Base-by-base conservation (phyloP, 2,113 vertebrate genomes). In the Carassius auratus region DNA sequence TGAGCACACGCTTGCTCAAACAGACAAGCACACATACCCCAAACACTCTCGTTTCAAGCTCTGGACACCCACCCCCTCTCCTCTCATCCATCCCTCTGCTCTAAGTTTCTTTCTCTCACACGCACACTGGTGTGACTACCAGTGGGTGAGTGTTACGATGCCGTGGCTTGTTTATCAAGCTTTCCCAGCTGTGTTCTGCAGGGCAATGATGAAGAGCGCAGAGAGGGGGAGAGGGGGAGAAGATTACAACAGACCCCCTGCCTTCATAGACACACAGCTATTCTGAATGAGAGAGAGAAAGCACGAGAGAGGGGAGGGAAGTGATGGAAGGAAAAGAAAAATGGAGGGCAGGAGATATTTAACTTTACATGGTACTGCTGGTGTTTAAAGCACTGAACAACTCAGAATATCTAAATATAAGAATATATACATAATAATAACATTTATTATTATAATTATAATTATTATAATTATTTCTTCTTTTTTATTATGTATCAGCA, bases 101-200 rank as follows among this genome's bases (percentile, higher is more conserved):
- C 84, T 33, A 61, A 57, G 66, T 71, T 69, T 71, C 79, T 71
- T 36, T n/a, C 86, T 64, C 86, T 68, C 84, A 57, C 82, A 86
- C 82, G 90, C 91, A 92, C 90, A 86, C 86, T 85, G 91, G 90
- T 83, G 83, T 92, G 87, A 87, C 88, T 89, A 90, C 88, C 89
- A 91, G 91, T 79, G 89, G 86, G 81, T 88, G 91, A 90, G 77
- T 89, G 90, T 90, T 90, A 38, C 10, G 38, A 74, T 64, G 30
- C 81, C 87, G 81, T 86, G 59, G 66, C 88, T 91, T 94, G 92
- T 93, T 95, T 95, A 95, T 95, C 94, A 91, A 90, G 86, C 91
- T 93, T 92, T 93, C 86, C 90, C 94, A 94, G 94, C 93, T 93
- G 93, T 90, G 89, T 88, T 93, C 93, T 93, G 91, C 88, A 21